Evolutionary conservation across 2,797 vertebrate genomes (phyloP), one percentile per base, ranked within the genome.

Genomic region (Amblyopsis hoosieri): DNA sequence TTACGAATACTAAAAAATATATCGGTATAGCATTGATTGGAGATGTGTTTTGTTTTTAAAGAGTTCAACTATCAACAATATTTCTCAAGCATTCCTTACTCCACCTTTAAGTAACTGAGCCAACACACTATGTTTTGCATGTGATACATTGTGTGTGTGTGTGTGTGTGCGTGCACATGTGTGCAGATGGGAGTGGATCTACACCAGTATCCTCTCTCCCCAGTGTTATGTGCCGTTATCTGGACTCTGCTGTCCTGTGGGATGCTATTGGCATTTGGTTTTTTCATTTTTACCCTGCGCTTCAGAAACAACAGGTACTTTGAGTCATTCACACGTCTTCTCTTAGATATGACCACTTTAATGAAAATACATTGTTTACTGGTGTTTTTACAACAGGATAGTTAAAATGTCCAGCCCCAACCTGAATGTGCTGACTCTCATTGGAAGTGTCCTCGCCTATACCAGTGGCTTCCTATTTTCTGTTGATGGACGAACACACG

Each of bases 331-430:
- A 37, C 31, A 60, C 54, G 15, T 3, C 12, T 14, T 73, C 1
- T 53, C 0, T 3, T 11, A 14, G 3, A 5, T 1, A 47, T 15
- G 37, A n/a, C n/a, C 17, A 59, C 65, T 48, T 23, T 55, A 45
- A 55, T 19, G 15, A 19, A 49, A 5, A 33, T 13, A 49, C 23
- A 37, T 46, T 48, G 47, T 12, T 48, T 5, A 13, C 1, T 48
- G 12, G n/a, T 48, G 47, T 14, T 12, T 12, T 29, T 9, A 23
- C 48, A n/a, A 72, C 74, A 99, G 97, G 92, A 98, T 99, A 59
- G 97, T 99, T 86, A 99, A 98, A 94, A 99, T 99, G 98, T 98
- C 97, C 84, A 99, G 98, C 76, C 97, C 98, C 75, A 99, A 99
- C 77, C 93, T 99, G 84, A 99, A 98, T 37, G 63, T 97, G 10